Conservation (phyloP, 2,113 vertebrate genomes). For the Theristicus caerulescens region DNA sequence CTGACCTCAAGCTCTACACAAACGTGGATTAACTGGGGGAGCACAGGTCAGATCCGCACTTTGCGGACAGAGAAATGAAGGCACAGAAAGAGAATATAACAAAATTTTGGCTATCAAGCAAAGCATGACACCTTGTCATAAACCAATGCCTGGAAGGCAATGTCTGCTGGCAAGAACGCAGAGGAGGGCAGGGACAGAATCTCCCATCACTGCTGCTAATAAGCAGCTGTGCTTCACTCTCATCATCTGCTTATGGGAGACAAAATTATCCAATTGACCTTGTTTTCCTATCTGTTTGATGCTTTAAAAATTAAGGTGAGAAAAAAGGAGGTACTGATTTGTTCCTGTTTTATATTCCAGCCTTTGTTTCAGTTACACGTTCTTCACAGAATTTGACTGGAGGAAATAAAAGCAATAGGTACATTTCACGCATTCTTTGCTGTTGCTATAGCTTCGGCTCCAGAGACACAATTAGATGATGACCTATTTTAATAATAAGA, state of each 20-base stretch:
- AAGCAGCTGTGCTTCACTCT: not conserved
- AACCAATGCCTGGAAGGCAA: not conserved
- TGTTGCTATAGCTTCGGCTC: not conserved
- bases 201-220: not conserved
- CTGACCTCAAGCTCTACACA: not conserved
- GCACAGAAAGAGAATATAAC: not conserved
- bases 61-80: not conserved
- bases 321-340: not conserved
- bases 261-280: not conserved
- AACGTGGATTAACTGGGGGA: not conserved
- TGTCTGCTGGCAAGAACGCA: not conserved
- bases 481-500: not conserved
- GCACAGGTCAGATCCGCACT: not conserved
- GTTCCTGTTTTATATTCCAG: not conserved
- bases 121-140: not conserved
- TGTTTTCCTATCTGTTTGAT: not conserved
- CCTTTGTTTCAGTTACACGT: not conserved
- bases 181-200: not conserved
- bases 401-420: not conserved
- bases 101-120: not conserved
- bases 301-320: not conserved
- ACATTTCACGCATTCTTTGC: constrained; percentile 6
- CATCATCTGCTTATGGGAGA: not conserved
- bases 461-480: not conserved
- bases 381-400: not conserved